These are phyloP conservation scores for Hiodon tergisus DNA, from an alignment of 2,113 vertebrate genomes.

Conservation along the genomic window DNA sequence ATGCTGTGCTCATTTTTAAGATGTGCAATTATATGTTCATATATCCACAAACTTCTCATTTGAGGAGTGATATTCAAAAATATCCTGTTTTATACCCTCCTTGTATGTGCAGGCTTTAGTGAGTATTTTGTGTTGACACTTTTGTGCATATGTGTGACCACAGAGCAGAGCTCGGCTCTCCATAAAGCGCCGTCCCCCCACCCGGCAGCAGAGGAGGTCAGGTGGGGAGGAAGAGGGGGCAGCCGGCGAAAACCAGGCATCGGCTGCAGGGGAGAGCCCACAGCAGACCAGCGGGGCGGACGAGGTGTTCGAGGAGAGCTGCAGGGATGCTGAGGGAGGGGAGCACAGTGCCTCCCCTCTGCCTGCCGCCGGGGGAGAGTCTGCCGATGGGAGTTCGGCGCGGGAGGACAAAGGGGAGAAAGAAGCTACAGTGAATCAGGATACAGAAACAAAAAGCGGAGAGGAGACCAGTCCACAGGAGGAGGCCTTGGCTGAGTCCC, in stretches of 20 bases:
- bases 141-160: not conserved
- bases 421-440: not conserved
- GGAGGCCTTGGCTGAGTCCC: not conserved
- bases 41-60: too few relatives aligned
- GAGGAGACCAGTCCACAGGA: not conserved
- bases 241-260: not conserved
- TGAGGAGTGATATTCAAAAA: too few relatives aligned
- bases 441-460: too few relatives aligned
- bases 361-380: not conserved
- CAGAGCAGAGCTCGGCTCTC: slow-evolving; percentile 58
- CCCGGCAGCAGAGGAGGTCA: slow-evolving; percentile 53
- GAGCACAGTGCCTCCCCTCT: not conserved
- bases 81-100: too few relatives aligned
- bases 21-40: too few relatives aligned
- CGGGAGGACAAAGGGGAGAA: not conserved
- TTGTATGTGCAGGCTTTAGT: not conserved
- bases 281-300: slow-evolving; percentile 20
- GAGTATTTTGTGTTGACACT: not conserved
- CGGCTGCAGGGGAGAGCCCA: not conserved
- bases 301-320: slow-evolving; percentile 28
- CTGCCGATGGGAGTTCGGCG: not conserved
- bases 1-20: too few relatives aligned
- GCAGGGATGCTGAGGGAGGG: not conserved
- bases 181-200: slow-evolving; percentile 58
- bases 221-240: slow-evolving; percentile 41